Evolutionary conservation across 2,797 vertebrate species (phyloP).

Genomic region (Antennarius maculatus): DNA sequence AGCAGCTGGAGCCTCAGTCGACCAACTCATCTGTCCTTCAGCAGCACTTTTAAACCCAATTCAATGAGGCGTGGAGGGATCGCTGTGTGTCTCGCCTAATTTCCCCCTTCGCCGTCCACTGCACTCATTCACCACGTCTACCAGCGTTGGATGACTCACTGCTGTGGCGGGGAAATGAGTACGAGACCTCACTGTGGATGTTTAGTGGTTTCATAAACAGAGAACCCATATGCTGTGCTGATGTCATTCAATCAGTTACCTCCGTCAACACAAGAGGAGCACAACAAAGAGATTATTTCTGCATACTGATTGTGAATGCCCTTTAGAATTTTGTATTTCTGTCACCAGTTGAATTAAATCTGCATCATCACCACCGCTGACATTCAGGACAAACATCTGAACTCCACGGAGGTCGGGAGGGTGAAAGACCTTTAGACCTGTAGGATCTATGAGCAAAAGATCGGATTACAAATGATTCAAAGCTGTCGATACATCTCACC

Average conservation of each 20-base stretch:
- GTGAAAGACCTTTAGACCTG: background rate
- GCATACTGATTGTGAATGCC: background rate
- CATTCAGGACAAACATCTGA: background rate
- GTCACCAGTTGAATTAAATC: background rate
- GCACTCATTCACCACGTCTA: constrained; percentile 14
- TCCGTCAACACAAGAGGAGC: background rate
- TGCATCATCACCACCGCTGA: background rate
- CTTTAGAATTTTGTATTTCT: background rate
- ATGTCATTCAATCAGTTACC: background rate
- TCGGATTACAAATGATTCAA: constrained; percentile 8
- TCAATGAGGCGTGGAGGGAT: constrained; percentile 41
- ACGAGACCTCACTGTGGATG: constrained; percentile 6
- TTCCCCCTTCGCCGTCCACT: constrained; percentile 22
- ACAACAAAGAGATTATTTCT: background rate
- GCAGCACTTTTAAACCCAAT: constrained; percentile 46
- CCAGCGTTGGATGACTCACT: constrained; percentile 36
- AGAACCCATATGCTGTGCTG: too few relatives aligned
- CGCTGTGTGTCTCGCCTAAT: constrained; percentile 53
- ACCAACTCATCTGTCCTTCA: constrained; percentile 29
- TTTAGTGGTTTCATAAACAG: background rate
- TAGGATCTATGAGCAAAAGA: background rate
- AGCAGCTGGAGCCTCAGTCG: constrained; percentile 27
- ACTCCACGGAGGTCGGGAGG: background rate
- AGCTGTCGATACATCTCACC: background rate
- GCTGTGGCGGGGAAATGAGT: constrained; percentile 17